Evolutionary conservation across 2,797 vertebrate species (phyloP), one percentile per base, ranked within the genome.

Genomic region (Microtus obscurus): DNA sequence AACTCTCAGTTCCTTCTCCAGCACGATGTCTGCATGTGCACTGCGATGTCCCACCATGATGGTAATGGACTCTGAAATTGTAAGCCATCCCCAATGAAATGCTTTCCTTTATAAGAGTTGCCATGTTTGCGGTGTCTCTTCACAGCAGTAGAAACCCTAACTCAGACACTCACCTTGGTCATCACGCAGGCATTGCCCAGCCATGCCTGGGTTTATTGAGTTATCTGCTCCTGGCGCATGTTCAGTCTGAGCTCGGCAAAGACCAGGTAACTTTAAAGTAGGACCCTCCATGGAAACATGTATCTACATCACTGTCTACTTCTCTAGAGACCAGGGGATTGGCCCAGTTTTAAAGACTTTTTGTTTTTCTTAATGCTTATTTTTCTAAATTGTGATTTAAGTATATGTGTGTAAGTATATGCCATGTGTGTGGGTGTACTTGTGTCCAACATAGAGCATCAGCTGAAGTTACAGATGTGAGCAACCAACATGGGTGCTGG

Each of bases 191-290:
- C 21, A 2, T n/a, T 12, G 7, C 25, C 48, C 0, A 1, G 2
- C n/a, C 67, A 12, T 1, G 0, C 1, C 17, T 81, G 51, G 43
- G 43, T 21, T 8, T 1, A 5, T 7, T 1, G 40, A 2, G 0
- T 48, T 59, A 7, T 34, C 77, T 9, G 16, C n/a, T 5, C 59
- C 9, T 0, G 3, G 34, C 29, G 1, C 1, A 0, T 0, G 17
- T 19, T 53, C 6, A 27, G 23, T 31, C 34, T 5, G 61, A 65
- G 43, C 12, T 2, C 3, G 17, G 61, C 6, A 7, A 2, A n/a
- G 31, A 37, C 17, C 34, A 6, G 65, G 45, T 1, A 0, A 19
- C 14, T 79, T n/a, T 31, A 5, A 45, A 40, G 0, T 10, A 0
- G 1, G 23, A n/a, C 6, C 19, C 19, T 17, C 21, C 51, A 14